These are phyloP conservation scores for Myotis lucifugus DNA, from an alignment of 2,113 vertebrate genomes.

Conservation along the genomic window DNA sequence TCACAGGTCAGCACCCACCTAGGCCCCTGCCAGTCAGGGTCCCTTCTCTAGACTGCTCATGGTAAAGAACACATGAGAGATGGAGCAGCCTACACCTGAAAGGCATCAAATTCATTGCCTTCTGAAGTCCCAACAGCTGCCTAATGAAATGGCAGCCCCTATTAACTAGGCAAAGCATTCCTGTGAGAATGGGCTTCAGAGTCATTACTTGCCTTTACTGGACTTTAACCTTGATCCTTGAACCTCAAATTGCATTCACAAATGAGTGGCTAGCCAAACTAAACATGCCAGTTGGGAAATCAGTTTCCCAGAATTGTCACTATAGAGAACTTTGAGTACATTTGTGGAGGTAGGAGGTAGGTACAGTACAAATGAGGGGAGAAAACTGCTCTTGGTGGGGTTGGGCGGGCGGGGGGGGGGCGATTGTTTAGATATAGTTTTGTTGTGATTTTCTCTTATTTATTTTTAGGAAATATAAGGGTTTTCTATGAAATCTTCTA, in stretches of 20 bases:
- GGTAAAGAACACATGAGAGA: neutral
- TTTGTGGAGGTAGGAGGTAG: neutral
- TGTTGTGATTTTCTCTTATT: slow-evolving; percentile 2
- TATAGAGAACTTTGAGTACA: slow-evolving; percentile 20
- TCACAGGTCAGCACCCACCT: neutral
- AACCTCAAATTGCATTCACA: neutral
- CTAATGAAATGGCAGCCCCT: neutral
- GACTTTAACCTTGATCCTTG: neutral
- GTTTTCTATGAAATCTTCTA: neutral
- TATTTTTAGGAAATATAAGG: slow-evolving; percentile 1
- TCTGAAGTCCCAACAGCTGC: neutral
- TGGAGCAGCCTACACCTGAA: neutral
- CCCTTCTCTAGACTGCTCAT: neutral
- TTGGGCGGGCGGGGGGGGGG: too few relatives aligned
- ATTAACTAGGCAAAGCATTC: neutral
- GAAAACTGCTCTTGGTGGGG: neutral
- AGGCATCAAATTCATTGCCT: neutral
- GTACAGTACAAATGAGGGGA: neutral
- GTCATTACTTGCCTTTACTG: neutral
- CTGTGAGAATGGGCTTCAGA: neutral
- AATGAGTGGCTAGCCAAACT: neutral
- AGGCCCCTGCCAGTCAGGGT: neutral
- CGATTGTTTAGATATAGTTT: neutral
- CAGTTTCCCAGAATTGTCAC: slow-evolving; percentile 9
- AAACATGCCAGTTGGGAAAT: neutral